phyloP scores from a whole-genome alignment of 2,113 vertebrate genomes.

The Camarhynchus parvulus region DNA sequence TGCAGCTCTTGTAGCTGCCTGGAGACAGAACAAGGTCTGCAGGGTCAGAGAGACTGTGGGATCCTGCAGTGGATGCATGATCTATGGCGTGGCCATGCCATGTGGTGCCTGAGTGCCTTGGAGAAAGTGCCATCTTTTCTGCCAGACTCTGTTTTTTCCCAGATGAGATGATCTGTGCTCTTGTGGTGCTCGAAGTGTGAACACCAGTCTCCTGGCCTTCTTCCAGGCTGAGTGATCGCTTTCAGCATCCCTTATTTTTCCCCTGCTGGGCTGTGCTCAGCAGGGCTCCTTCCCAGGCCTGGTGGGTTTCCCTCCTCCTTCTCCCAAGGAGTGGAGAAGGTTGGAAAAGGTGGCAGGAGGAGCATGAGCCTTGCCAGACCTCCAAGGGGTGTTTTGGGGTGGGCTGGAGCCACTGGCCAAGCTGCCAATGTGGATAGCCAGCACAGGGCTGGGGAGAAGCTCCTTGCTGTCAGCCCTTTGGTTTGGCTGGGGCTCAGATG shows the following conservation, averaged over 20 bases:
- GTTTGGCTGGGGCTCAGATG: rapidly evolving
- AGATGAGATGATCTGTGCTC: neutral
- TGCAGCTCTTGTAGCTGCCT: rapidly evolving
- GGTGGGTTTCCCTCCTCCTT: neutral
- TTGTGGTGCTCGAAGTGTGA: neutral
- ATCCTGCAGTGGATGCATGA: neutral
- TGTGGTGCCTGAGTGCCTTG: neutral
- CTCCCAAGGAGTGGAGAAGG: neutral
- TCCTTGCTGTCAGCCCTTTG: neutral
- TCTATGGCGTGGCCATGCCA: rapidly evolving
- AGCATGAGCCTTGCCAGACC: neutral
- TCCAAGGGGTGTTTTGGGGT: rapidly evolving
- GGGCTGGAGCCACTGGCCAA: neutral
- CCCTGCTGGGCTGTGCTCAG: neutral
- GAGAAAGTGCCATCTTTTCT: neutral
- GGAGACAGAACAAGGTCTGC: neutral
- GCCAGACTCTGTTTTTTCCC: neutral
- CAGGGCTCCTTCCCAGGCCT: neutral
- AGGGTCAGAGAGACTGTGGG: neutral
- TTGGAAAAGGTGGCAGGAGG: neutral
- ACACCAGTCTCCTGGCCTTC: conserved; percentile 22
- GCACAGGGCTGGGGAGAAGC: rapidly evolving
- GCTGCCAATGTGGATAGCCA: neutral
- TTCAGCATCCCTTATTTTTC: neutral
- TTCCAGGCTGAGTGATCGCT: neutral